phyloP scores from a whole-genome alignment of 2,113 vertebrate genomes.

The Calidris pugnax region DNA sequence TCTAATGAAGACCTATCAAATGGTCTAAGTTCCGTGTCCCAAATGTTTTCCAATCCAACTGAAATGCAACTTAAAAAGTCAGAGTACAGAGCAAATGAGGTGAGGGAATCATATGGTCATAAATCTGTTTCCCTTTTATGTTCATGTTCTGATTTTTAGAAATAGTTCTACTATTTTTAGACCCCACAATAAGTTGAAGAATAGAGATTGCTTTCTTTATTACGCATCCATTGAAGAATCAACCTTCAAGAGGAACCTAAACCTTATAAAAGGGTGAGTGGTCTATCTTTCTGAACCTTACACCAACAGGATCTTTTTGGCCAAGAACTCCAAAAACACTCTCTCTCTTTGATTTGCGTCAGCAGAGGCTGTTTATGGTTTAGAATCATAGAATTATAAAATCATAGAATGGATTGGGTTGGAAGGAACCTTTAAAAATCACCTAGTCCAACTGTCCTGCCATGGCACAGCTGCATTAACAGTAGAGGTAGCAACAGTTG shows the following conservation, averaged over 20 bases:
- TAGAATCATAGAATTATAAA: not conserved
- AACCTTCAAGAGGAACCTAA: not conserved
- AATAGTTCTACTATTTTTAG: not conserved
- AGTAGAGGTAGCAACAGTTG: not conserved
- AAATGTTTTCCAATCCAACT: not conserved
- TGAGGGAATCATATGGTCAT: not conserved
- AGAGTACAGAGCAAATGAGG: not conserved
- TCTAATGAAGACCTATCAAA: not conserved
- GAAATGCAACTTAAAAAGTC: not conserved
- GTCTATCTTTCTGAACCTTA: not conserved
- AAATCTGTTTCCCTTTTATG: not conserved
- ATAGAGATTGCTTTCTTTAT: not conserved
- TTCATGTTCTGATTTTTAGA: not conserved
- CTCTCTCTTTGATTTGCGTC: not conserved
- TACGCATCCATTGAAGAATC: not conserved
- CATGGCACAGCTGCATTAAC: not conserved
- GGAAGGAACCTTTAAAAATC: not conserved
- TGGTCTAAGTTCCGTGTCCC: not conserved
- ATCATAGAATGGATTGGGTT: not conserved
- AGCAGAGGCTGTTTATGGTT: not conserved
- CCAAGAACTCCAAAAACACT: not conserved
- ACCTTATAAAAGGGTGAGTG: not conserved
- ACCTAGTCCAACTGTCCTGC: fast-evolving
- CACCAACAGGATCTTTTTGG: not conserved
- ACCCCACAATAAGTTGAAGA: not conserved